phyloP scores from a whole-genome alignment of 2,888 invertebrate species.

The Bombylius discolor region DNA sequence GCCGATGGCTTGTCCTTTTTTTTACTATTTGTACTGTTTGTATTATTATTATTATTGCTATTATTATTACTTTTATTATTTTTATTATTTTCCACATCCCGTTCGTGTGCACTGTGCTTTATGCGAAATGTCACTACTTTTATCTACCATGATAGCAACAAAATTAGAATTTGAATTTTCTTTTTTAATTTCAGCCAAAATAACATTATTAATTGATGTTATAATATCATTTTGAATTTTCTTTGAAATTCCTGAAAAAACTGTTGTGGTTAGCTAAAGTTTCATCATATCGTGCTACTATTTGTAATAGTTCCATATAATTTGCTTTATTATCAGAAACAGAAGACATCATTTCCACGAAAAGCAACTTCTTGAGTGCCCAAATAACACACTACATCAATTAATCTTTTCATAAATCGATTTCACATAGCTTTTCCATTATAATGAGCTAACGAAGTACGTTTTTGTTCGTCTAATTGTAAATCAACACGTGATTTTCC shows the following conservation, averaged over 20 bases:
- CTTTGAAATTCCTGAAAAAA: not conserved
- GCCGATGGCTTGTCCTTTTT: too few relatives aligned
- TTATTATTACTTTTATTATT: too few relatives aligned
- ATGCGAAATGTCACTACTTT: constrained; percentile 19
- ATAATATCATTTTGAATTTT: not conserved
- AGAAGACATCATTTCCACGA: not conserved
- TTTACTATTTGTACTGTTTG: too few relatives aligned
- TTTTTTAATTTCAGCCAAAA: constrained; percentile 12
- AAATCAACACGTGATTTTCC: not conserved
- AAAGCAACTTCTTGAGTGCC: not conserved
- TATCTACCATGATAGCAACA: constrained; percentile 21
- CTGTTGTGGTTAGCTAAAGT: too few relatives aligned
- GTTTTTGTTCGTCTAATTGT: not conserved
- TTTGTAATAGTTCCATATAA: too few relatives aligned
- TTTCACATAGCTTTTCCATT: not conserved
- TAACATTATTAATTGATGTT: not conserved
- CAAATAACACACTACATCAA: not conserved
- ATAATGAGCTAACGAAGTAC: not conserved
- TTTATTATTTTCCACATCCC: too few relatives aligned
- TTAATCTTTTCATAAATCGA: not conserved
- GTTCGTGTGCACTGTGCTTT: constrained; percentile 18
- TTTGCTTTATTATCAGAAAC: too few relatives aligned
- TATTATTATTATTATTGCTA: too few relatives aligned
- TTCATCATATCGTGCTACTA: too few relatives aligned
- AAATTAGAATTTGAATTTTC: constrained; percentile 17